These are phyloP conservation scores for Clavelina lepadiformis DNA, from an alignment of 23 tunicate genomes.

Conservation along the genomic window DNA sequence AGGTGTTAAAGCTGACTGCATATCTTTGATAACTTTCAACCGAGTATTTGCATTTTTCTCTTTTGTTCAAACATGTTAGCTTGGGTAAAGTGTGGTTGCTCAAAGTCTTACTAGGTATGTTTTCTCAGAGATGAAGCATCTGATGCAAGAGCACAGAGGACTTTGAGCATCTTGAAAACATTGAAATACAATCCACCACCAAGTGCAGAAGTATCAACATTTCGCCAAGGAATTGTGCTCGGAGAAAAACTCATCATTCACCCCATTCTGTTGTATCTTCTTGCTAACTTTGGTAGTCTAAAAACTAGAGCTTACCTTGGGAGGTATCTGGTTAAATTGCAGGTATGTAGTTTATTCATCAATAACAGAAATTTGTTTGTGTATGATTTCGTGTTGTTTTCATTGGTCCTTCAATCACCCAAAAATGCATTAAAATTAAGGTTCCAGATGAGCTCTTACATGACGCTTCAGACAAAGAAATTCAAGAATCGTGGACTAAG, in stretches of 20 bases:
- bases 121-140: constrained; percentile 74
- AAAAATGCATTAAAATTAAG: constrained; percentile 1
- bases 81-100: too few species aligned
- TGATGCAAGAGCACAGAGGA: constrained; percentile 71
- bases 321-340: constrained; percentile 69
- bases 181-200: constrained; percentile 72
- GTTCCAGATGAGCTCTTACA: constrained; percentile 83
- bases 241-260: constrained; percentile 66
- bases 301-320: constrained; percentile 90
- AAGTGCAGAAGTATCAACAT: constrained; percentile 60
- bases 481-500: constrained; percentile 78
- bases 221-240: constrained; percentile 89
- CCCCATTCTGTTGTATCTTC: constrained; percentile 66
- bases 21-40: too few species aligned
- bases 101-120: not conserved
- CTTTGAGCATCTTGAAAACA: constrained; percentile 51
- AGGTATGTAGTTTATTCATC: constrained; percentile 16
- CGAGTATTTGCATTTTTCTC: too few species aligned
- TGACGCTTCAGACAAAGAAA: constrained; percentile 59
- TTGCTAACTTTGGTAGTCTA: constrained; percentile 45
- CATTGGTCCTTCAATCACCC: not conserved
- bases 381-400: not conserved
- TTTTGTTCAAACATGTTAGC: too few species aligned
- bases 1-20: constrained; percentile 17
- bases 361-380: not conserved